Base-by-base conservation (phyloP, 2,888 invertebrate species). In the Pemphredon lugubris region DNA sequence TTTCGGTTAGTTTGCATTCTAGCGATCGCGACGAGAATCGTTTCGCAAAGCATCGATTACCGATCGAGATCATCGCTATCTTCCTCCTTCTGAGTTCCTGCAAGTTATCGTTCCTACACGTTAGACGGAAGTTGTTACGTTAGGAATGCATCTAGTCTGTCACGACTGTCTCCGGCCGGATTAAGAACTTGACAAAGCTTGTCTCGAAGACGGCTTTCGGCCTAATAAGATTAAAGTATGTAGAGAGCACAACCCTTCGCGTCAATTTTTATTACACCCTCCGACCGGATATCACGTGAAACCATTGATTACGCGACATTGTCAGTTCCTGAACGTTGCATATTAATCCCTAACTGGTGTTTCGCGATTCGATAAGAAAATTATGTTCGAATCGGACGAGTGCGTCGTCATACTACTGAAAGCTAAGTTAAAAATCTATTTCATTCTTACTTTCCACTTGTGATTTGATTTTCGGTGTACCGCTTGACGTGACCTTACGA, bases 241-340 rank as follows among this genome's bases (percentile, higher is more conserved):
- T 60, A 72, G 64, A 61, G 54, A 73, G 70, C 61, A 81, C 67
- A 82, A 84, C 74, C 83, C 83, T 83, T 80, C 79, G 83, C 81
- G 86, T 86, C 86, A 86, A 86, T 86, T 86, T 86, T 84, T 67
- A 81, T 82, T 75, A 77, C 68, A 73, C 73, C 73, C 75, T 81
- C 75, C 78, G 81, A 83, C 75, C 77, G 75, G 75, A 70, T 60
- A 65, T 68, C 70, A 66, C 63, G 55, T 45, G 47, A 58, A 53
- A 50, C 44, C 57, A 39, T 57, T 14, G 51, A 67, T 61, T 37
- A 58, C 53, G 42, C 32, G 34, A 55, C 67, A 59, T 59, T 59
- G 40, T 45, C 59, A 53, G 40, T 26, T 57, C 66, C 59, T n/a
- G 48, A 64, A 37, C 53, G 18, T 65, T 20, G 42, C 6, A 14